Evolutionary conservation across 2,113 vertebrate genomes (phyloP).

Genomic region (Nibea albiflora): DNA sequence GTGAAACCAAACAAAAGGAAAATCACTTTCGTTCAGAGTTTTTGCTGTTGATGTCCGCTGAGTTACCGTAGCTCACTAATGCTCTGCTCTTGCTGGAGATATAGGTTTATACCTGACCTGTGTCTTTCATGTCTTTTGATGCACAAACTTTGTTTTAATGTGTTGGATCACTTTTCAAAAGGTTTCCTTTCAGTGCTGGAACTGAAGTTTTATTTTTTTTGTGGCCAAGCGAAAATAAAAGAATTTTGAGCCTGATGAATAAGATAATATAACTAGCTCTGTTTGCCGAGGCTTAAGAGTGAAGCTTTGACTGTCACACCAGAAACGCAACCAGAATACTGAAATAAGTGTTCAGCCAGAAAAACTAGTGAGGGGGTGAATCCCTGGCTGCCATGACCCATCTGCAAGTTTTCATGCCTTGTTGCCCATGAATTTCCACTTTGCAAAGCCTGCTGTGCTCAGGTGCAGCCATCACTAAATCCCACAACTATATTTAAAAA

Average conservation of each 20-base stretch:
- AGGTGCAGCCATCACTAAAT: constrained; percentile 53
- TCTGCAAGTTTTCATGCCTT: constrained; percentile 61
- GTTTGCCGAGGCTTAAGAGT: not conserved
- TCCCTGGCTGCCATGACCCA: constrained; percentile 42
- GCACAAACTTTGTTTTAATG: constrained; percentile 12
- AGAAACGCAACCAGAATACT: constrained; percentile 5
- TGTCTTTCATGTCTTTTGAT: constrained; percentile 23
- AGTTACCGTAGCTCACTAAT: not conserved
- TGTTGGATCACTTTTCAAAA: constrained; percentile 19
- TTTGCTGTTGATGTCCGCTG: not conserved
- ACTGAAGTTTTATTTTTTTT: no score
- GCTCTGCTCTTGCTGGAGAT: not conserved
- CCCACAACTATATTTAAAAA: constrained; percentile 35
- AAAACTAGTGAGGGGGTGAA: constrained; percentile 10
- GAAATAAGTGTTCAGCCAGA: constrained; percentile 18
- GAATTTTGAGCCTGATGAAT: not conserved
- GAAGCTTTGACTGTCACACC: not conserved
- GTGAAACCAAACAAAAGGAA: not conserved
- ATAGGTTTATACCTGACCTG: constrained; percentile 26
- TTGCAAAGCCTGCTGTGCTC: constrained; percentile 50
- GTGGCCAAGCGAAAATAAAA: no score
- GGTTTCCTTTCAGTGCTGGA: not conserved
- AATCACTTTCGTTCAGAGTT: constrained; percentile 42
- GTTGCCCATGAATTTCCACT: constrained; percentile 52
- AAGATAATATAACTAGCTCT: not conserved